Conservation (phyloP, 1,140 invertebrate genomes). For the Penaeus vannamei region DNA sequence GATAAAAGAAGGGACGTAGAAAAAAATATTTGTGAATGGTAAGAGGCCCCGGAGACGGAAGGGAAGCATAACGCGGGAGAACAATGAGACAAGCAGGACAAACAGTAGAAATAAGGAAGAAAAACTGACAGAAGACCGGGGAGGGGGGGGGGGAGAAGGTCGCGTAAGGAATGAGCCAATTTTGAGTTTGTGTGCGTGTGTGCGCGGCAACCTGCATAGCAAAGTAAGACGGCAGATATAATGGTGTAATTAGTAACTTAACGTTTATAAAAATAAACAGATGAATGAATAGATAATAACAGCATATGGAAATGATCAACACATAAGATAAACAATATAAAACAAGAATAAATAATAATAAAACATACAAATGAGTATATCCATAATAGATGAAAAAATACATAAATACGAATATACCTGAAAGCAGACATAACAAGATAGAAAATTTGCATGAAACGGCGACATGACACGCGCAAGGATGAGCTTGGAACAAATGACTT, state of each 20-base stretch:
- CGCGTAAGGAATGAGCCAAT: neutral
- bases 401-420: neutral
- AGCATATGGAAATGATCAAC: no score
- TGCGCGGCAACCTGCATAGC: no score
- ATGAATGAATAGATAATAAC: no score
- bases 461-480: no score
- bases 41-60: neutral
- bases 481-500: no score
- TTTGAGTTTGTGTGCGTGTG: no score
- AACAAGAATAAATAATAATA: neutral
- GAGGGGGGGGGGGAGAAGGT: neutral
- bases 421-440: neutral
- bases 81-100: neutral
- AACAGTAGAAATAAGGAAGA: neutral
- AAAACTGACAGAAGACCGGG: neutral
- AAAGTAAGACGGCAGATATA: no score
- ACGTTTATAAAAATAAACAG: no score
- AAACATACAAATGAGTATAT: neutral
- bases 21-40: neutral
- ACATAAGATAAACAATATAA: neutral
- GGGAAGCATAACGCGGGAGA: neutral
- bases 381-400: neutral
- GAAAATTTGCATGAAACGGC: no score
- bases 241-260: no score
- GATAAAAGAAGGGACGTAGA: no score